These are phyloP conservation scores for Echeneis naucrates DNA, from an alignment of 2,797 vertebrate genomes.

Conservation along the genomic window DNA sequence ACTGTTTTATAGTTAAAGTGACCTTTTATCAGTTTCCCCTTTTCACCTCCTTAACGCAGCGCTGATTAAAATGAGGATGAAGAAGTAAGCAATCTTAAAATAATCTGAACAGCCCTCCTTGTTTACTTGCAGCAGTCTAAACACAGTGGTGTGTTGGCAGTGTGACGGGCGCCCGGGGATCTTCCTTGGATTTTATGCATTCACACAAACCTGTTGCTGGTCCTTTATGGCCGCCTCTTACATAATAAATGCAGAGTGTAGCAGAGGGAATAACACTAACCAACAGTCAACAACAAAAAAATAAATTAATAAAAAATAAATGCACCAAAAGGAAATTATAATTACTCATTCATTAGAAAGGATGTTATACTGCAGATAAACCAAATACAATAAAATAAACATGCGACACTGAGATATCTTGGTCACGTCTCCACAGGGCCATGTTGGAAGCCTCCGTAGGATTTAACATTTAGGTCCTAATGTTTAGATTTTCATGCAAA, in stretches of 20 bases:
- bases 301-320: too few species aligned
- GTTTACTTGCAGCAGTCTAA: slow-evolving; percentile 52
- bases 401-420: not conserved
- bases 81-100: slow-evolving; percentile 41
- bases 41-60: too few species aligned
- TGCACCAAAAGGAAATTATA: slow-evolving; percentile 8
- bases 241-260: slow-evolving; percentile 47
- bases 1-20: not conserved
- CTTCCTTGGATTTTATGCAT: slow-evolving; percentile 60
- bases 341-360: slow-evolving; percentile 18
- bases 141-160: slow-evolving; percentile 26
- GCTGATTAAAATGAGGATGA: slow-evolving; percentile 34
- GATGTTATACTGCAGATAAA: not conserved
- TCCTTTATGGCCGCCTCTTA: slow-evolving; percentile 37
- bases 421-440: not conserved
- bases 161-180: slow-evolving; percentile 57
- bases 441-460: not conserved
- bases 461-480: not conserved
- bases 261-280: slow-evolving; percentile 49
- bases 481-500: not conserved
- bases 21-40: too few species aligned
- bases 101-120: slow-evolving; percentile 36
- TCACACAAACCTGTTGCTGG: slow-evolving; percentile 58
- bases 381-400: not conserved
- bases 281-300: slow-evolving; percentile 25